Base-by-base conservation (phyloP, 2,797 vertebrate species). In the Myotis findleyi region DNA sequence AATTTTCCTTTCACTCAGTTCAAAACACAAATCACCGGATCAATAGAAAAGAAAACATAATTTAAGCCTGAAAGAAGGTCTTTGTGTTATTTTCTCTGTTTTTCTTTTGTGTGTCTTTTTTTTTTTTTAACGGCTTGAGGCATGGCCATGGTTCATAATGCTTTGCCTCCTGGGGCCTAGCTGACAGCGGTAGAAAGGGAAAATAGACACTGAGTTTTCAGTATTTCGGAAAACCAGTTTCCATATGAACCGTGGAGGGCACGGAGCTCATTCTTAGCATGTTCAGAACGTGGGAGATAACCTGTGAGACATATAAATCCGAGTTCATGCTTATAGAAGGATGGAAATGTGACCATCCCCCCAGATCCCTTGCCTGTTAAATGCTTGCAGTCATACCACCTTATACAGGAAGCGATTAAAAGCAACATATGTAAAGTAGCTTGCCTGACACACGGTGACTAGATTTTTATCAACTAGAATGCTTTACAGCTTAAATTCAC, bases 11-110 rank as follows among this genome's bases (percentile, higher is more conserved):
- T 93, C 13, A 0, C n/a, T 95, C 71, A 30, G 9, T 30, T 49
- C 13, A 93, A 96, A 85, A 51, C 80, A 33, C 25, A 13, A 55
- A 95, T 91, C 5, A 36, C 3, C 66, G 57, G 90, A 86, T 96
- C 96, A 94, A 91, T 89, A 91, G 91, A 84, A 84, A 93, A 95
- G 64, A 87, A 95, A 96, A 94, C 73, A 93, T 91, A 91, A 97
- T 94, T 92, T 93, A 87, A 83, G 89, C 79, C 66, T 86, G 49
- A 83, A 95, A 93, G n/a, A 53, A 72, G 51, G 12, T 49, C 94
- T 97, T 93, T 81, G 53, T 89, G 25, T 77, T 76, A 33, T n/a
- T 87, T 21, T 71, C n/a, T 59, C 38, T 62, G 18, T 57, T 6
- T 53, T 0, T 75, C 14, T 51, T 41, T 91, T 41, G 62, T 27